Percentiles rank a stretch among this genome's conserved stretches.
These are phyloP conservation scores for Tetrao urogallus DNA, from an alignment of 2,113 vertebrate genomes.

Conservation along the genomic window DNA sequence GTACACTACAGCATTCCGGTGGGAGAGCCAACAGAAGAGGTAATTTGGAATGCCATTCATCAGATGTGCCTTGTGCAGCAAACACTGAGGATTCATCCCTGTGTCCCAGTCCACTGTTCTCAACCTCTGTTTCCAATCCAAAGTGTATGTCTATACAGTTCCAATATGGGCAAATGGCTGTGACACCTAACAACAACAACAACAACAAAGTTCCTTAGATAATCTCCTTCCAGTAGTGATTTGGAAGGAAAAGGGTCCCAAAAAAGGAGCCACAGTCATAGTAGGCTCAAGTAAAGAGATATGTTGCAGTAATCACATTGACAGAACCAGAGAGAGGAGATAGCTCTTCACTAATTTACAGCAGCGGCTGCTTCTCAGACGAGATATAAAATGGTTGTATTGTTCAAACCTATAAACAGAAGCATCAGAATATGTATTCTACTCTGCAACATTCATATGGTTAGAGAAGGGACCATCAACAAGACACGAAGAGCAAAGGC, in stretches of 20 bases:
- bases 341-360: neutral
- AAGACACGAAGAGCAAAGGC: neutral
- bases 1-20: neutral
- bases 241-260: neutral
- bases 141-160: neutral
- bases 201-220: neutral
- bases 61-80: neutral
- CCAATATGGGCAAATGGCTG: neutral
- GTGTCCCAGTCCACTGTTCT: neutral
- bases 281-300: neutral
- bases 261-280: neutral
- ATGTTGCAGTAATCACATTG: neutral
- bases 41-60: neutral
- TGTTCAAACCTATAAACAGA: neutral
- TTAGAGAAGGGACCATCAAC: neutral
- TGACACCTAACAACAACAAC: neutral
- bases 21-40: neutral
- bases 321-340: neutral
- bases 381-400: neutral
- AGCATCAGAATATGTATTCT: neutral
- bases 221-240: neutral
- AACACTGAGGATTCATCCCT: neutral
- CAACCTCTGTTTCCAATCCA: neutral
- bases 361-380: neutral
- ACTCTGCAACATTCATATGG: accelerated